Base-by-base conservation (phyloP, 2,797 vertebrate genomes). In the Petrocephalus schoutedeni region DNA sequence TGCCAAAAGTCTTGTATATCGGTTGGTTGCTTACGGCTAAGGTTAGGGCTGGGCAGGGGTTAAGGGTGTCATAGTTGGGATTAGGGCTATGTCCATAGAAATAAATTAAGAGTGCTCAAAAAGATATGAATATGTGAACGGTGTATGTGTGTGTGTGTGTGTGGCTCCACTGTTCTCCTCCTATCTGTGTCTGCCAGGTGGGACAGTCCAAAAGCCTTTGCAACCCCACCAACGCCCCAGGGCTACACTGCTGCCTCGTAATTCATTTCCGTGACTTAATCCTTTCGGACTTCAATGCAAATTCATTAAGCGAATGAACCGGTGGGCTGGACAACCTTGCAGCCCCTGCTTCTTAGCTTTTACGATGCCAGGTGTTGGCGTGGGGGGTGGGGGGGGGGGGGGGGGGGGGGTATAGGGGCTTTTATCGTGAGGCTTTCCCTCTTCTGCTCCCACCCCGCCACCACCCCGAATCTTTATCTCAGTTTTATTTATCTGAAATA, bases 201-300 rank as follows among this genome's bases (percentile, higher is more conserved):
- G 83, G 53, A 54, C 0, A 61, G 71, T 36, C 53, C 28, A 86
- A 58, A 86, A 86, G 8, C 28, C 84, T 56, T 54, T 14, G 36
- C 12, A 2, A 28, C 23, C 21, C 51, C 14, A 12, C 10, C 12
- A 82, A 36, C 28, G 32, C n/a, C 84, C 84, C 41, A 23, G 19
- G 1, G 57, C 36, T 67, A 10, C 3, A 3, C 32, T 64, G 21
- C 56, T 19, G 57, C 41, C 77, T 85, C 45, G 8, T 85, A 36
- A 85, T 88, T 85, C 23, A 85, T 88, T 85, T 87, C 74, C 61
- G 56, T 53, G 51, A 88, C 23, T 86, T 86, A 86, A 88, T 74
- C 82, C 83, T 86, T 86, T 86, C 12, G 10, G 21, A 86, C 51
- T 53, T 74, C 82, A 74, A 12, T 56, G 83, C 49, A 67, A 88